phyloP scores from a whole-genome alignment of 1,140 invertebrate species.

The Trichomalopsis sarcophagae region DNA sequence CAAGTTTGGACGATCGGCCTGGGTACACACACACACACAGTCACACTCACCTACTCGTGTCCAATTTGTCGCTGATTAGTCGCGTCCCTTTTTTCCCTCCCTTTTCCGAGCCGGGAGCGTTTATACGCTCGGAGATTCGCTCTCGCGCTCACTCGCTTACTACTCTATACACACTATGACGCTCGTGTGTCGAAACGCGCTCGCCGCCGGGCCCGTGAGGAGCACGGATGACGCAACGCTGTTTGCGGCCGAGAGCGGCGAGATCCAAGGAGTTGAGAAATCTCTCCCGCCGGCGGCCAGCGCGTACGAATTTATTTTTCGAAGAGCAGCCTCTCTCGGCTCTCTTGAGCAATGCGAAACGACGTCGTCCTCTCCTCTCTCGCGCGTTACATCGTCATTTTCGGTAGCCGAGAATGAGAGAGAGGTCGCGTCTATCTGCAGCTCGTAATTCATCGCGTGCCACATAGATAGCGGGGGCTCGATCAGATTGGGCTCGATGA shows the following conservation, averaged over 20 bases:
- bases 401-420: no score
- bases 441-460: not conserved
- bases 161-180: no score
- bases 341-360: not conserved
- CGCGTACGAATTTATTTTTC: not conserved
- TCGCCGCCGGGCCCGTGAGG: not conserved
- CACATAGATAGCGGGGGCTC: not conserved
- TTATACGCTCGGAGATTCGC: not conserved
- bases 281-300: not conserved
- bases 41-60: not conserved
- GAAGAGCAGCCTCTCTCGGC: not conserved
- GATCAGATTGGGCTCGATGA: no score
- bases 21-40: not conserved
- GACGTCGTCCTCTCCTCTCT: not conserved
- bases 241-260: not conserved
- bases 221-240: not conserved
- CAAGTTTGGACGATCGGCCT: not conserved
- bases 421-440: no score
- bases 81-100: not conserved
- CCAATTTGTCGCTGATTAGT: conserved; percentile 49
- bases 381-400: no score
- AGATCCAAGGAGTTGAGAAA: conserved; percentile 15
- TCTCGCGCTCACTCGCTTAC: no score
- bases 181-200: not conserved
- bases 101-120: not conserved